Evolutionary conservation across 2,888 invertebrate genomes (phyloP), one percentile per base, ranked within the genome.

Genomic region (Masnerella sp.): DNA sequence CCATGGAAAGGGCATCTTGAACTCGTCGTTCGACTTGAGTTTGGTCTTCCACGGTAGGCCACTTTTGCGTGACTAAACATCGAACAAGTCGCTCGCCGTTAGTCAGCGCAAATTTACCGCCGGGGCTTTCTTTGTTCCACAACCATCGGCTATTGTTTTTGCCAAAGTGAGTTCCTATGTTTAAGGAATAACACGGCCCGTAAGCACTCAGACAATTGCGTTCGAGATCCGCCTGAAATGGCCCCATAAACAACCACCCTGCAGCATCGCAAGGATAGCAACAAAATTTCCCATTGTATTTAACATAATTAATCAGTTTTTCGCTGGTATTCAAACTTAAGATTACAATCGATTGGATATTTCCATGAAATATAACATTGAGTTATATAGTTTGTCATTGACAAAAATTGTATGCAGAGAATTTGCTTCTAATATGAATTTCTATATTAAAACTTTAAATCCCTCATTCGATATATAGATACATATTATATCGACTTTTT

Each of bases 81-180:
- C 52, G 70, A 61, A 67, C 52, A 61, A 49, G 54, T 62, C 40
- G 51, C 65, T 56, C 51, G 51, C 56, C 56, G 52, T 70, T 74
- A 69, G 58, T 58, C 65, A 65, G 72, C 38, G 49, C 45, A 51
- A 69, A 69, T 69, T 69, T 65, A 65, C 52, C 43, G 49, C 18
- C 49, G 18, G 20, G 43, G 20, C 11, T 59, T 65, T 74, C 68
- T 68, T 62, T 68, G 72, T 67, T 49, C 47, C 38, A 36, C 28
- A 72, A 67, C 58, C 59, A 64, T 58, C 52, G 74, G 56, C 74
- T 18, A 69, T 62, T 74, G 74, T 74, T 74, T 74, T 74, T 64
- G 74, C 61, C 65, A 74, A 74, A 74, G 74, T 74, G 74, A 70
- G 67, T 74, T 74, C 65, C 70, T 61, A 40, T 70, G 74, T 74